Evolutionary conservation across 2,888 invertebrate species (phyloP).

Genomic region (Phrixothrix hirtus): DNA sequence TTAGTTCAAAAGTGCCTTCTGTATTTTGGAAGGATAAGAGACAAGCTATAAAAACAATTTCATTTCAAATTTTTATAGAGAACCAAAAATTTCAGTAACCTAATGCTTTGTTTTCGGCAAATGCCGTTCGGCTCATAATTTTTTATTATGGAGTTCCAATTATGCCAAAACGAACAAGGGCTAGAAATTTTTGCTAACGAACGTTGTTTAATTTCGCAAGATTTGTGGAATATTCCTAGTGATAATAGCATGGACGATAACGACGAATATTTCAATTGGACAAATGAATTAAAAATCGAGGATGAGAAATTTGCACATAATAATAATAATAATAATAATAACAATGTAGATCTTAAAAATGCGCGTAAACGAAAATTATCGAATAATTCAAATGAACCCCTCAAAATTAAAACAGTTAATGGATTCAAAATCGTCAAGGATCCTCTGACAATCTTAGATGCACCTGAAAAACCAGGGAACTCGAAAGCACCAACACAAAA

Average conservation of each 20-base stretch:
- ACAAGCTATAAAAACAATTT: constrained; percentile 50
- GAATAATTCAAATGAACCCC: constrained; percentile 22
- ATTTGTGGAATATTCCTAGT: constrained; percentile 48
- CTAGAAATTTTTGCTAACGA: constrained; percentile 47
- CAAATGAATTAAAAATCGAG: constrained; percentile 50
- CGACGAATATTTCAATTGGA: constrained; percentile 54
- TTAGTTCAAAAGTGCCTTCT: constrained; percentile 25
- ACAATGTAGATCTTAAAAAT: constrained; percentile 30
- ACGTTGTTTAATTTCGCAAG: constrained; percentile 42
- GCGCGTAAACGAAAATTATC: constrained; percentile 41
- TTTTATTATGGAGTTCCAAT: constrained; percentile 55
- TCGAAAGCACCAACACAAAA: constrained; percentile 38
- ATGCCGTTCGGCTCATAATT: constrained; percentile 11
- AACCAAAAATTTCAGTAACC: too few species aligned
- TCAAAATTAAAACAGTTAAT: constrained; percentile 34
- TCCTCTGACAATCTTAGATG: constrained; percentile 36
- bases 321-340: constrained; percentile 2
- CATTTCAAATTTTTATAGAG: constrained; percentile 36
- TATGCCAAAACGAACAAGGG: constrained; percentile 46
- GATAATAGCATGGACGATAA: constrained; percentile 49
- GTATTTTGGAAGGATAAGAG: constrained; percentile 13
- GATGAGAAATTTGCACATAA: constrained; percentile 36
- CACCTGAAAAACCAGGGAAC: constrained; percentile 32
- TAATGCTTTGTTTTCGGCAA: constrained; percentile 8
- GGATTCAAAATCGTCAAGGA: constrained; percentile 36